phyloP scores from a whole-genome alignment of 2,113 vertebrate genomes.

The Dromas ardeola region DNA sequence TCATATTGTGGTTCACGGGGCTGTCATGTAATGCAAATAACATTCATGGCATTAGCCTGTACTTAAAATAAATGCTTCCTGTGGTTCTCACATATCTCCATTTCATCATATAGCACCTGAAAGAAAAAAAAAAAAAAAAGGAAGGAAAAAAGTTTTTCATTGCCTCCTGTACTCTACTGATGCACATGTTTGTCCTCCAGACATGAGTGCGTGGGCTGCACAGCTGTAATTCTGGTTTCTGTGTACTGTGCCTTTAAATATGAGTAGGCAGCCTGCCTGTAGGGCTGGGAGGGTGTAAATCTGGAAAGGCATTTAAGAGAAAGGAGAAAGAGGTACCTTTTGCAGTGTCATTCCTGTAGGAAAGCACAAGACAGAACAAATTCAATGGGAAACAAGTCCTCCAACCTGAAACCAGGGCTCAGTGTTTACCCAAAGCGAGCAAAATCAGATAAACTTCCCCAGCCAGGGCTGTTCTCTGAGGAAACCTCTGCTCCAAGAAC shows the following conservation, averaged over 20 bases:
- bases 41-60: slow-evolving; percentile 43
- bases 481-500: background rate
- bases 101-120: slow-evolving; percentile 45
- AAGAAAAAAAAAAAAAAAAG: background rate
- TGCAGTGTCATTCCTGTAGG: slow-evolving; percentile 22
- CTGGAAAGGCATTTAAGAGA: slow-evolving; percentile 46
- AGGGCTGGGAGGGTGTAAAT: slow-evolving; percentile 24
- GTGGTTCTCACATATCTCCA: slow-evolving; percentile 43
- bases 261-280: slow-evolving; percentile 45
- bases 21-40: slow-evolving; percentile 58
- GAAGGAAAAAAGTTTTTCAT: background rate
- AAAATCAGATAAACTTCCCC: background rate
- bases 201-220: background rate
- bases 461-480: background rate
- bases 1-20: slow-evolving; percentile 35
- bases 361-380: slow-evolving; percentile 32
- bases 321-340: slow-evolving; percentile 3
- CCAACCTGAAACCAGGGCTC: background rate
- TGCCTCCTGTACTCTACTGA: background rate
- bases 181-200: slow-evolving; percentile 47
- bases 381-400: background rate
- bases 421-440: background rate
- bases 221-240: slow-evolving; percentile 48
- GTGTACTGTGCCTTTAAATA: slow-evolving; percentile 33
- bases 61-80: slow-evolving; percentile 65